A percentile compares a stretch with the other conserved stretches of the same genome.
phyloP scores from a whole-genome alignment of 2,888 invertebrate genomes.

The Notodonta ziczac region DNA sequence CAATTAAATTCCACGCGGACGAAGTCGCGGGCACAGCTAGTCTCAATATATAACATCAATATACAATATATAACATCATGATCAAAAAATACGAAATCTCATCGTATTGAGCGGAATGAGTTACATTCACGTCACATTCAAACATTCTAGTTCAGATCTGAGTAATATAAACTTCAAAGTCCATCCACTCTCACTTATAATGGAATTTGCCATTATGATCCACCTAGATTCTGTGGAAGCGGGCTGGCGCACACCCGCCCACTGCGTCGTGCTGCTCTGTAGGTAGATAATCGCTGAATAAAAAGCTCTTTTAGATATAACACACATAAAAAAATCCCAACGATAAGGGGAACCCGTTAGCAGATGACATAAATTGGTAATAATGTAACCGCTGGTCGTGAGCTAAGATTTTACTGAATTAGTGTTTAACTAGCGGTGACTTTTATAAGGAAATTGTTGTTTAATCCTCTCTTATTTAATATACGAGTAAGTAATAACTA shows the following conservation, averaged over 20 bases:
- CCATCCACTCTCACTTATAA: constrained; percentile 57
- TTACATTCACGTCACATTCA: background rate
- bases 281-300: constrained; percentile 25
- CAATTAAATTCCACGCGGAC: no score
- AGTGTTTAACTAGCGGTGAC: background rate
- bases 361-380: constrained; percentile 4
- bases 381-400: background rate
- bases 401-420: background rate
- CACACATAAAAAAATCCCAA: constrained; percentile 15
- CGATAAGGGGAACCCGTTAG: background rate
- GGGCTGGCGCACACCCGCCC: constrained; percentile 48
- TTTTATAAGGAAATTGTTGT: no score
- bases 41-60: no score
- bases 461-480: no score
- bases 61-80: no score
- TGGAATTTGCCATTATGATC: constrained; percentile 53
- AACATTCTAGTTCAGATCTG: background rate
- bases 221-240: constrained; percentile 50
- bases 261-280: constrained; percentile 33
- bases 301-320: constrained; percentile 21
- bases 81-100: no score
- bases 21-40: no score
- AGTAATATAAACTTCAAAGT: constrained; percentile 24
- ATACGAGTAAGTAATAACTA: no score
- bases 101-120: no score